Evolutionary conservation across 2,113 vertebrate species (phyloP).

Genomic region (Alethe diademata): DNA sequence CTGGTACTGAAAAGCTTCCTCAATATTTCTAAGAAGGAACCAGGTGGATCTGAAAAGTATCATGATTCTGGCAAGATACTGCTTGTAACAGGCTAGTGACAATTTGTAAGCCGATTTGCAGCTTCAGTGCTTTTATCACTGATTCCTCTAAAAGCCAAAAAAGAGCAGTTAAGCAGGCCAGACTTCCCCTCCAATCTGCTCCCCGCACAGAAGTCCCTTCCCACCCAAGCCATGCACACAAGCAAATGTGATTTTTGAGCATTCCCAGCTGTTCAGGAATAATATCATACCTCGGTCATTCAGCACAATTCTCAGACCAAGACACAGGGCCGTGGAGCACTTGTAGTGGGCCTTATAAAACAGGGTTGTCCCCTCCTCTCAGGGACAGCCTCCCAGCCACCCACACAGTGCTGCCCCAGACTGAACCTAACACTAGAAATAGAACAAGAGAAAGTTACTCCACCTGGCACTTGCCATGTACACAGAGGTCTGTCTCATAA

Average conservation of each 20-base stretch:
- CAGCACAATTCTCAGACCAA: background rate
- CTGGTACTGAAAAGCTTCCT: background rate
- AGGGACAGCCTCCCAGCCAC: background rate
- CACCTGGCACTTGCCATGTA: constrained; percentile 95
- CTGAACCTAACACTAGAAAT: background rate
- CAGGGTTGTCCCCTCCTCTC: background rate
- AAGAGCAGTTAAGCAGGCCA: background rate
- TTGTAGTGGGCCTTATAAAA: background rate
- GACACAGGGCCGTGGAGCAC: background rate
- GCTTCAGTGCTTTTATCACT: background rate
- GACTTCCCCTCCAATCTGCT: background rate
- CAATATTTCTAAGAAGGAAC: background rate
- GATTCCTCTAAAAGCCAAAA: background rate
- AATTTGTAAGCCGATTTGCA: background rate
- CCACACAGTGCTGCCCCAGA: background rate
- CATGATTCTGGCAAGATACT: background rate
- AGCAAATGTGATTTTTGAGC: background rate
- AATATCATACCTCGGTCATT: background rate
- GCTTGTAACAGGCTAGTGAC: background rate
- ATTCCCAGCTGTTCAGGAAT: constrained; percentile 9
- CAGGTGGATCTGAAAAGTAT: background rate
- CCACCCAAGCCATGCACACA: background rate
- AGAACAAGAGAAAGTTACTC: constrained; percentile 44
- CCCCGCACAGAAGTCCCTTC: background rate
- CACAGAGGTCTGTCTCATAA: constrained; percentile 91